Conservation (phyloP, 2,113 vertebrate species). For the Scomber colias region DNA sequence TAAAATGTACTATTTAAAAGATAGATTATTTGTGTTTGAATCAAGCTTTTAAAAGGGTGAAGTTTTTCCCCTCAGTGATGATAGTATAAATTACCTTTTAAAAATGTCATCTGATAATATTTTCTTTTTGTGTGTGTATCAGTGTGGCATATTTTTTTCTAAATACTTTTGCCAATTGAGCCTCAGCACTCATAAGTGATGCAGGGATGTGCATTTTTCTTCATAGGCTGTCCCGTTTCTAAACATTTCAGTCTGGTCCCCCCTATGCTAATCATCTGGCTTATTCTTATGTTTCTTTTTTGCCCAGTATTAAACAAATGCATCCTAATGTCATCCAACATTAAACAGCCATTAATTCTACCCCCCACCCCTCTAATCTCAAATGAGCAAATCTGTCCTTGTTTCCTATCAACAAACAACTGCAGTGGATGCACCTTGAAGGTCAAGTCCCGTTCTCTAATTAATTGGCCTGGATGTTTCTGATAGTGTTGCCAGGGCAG, state of each 20-base stretch:
- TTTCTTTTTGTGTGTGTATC: neutral
- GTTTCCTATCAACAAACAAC: constrained; percentile 76
- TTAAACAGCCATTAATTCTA: constrained; percentile 71
- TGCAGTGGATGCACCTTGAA: constrained; percentile 76
- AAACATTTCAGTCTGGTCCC: neutral
- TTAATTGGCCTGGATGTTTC: constrained; percentile 74
- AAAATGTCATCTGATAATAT: neutral
- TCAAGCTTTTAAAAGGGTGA: no score
- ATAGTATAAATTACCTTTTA: neutral
- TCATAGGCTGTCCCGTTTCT: neutral
- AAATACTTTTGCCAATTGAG: neutral
- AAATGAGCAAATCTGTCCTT: constrained; percentile 73
- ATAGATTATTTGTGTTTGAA: no score
- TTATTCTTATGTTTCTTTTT: constrained; percentile 26
- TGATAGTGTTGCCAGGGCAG: constrained; percentile 65
- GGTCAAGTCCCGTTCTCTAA: constrained; percentile 77
- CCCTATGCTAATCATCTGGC: neutral
- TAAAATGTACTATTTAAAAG: no score
- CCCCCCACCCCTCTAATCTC: constrained; percentile 67
- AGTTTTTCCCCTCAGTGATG: no score
- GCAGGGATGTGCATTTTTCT: neutral
- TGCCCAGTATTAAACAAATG: constrained; percentile 35
- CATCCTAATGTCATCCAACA: constrained; percentile 56
- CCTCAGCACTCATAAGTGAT: neutral
- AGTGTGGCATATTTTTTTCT: neutral